phyloP scores from a whole-genome alignment of 2,113 vertebrate genomes.

The Burhinus bistriatus region DNA sequence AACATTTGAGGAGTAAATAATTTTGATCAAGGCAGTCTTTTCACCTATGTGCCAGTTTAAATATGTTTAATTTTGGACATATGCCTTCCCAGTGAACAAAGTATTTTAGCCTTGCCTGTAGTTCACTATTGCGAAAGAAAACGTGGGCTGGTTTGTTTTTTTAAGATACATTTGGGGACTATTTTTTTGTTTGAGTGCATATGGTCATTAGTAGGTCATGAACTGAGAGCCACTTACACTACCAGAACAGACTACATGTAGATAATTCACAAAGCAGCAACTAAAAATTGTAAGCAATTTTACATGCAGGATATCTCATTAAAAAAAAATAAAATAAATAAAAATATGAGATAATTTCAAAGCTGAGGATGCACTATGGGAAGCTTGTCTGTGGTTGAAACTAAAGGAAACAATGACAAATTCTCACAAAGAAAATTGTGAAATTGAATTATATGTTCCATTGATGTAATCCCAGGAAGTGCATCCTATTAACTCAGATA shows the following conservation, averaged over 20 bases:
- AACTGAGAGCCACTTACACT: background rate
- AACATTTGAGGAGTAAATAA: background rate
- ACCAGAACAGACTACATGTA: background rate
- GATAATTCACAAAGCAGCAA: background rate
- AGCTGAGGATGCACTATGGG: background rate
- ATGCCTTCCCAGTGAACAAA: background rate
- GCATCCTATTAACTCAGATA: background rate
- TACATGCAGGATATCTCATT: background rate
- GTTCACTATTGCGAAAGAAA: background rate
- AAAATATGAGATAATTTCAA: background rate
- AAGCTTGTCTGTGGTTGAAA: background rate
- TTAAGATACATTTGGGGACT: background rate
- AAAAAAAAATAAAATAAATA: background rate
- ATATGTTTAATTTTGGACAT: background rate
- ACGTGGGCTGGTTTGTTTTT: background rate
- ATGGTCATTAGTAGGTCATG: background rate
- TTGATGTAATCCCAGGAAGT: background rate
- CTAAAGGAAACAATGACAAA: background rate
- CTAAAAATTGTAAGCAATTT: background rate
- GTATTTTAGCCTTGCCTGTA: background rate
- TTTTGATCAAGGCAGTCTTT: background rate
- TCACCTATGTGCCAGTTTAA: background rate
- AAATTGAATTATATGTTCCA: background rate
- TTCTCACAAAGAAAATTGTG: background rate
- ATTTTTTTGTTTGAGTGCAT: background rate